Percentiles rank a stretch among this genome's conserved stretches.
Evolutionary conservation across 2,888 invertebrate genomes (phyloP).

Genomic region (Melinopterus prodromus): DNA sequence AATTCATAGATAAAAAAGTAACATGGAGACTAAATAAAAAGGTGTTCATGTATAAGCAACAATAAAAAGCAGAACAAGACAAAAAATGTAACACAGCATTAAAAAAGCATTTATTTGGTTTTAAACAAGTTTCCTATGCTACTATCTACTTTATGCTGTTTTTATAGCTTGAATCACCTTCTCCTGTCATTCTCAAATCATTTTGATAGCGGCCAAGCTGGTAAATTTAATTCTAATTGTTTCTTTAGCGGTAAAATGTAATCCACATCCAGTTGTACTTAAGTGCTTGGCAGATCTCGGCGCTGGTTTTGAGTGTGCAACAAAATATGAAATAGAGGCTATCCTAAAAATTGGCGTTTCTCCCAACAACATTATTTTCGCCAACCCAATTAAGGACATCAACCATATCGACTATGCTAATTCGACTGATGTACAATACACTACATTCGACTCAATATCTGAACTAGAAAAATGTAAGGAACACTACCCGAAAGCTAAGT

Average conservation of each 20-base stretch:
- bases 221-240: neutral
- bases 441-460: constrained; percentile 22
- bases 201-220: too few relatives aligned
- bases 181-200: too few relatives aligned
- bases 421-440: constrained; percentile 5
- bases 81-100: too few relatives aligned
- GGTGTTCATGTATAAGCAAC: too few relatives aligned
- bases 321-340: constrained; percentile 21
- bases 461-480: constrained; percentile 36
- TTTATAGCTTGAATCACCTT: too few relatives aligned
- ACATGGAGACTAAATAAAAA: too few relatives aligned
- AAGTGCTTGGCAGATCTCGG: constrained; percentile 16
- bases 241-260: constrained; percentile 30
- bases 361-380: constrained; percentile 26
- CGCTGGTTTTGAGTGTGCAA: constrained; percentile 24
- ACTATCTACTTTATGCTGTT: too few relatives aligned
- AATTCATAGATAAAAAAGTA: too few relatives aligned
- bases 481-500: constrained; percentile 18
- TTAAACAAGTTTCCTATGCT: too few relatives aligned
- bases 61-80: too few relatives aligned
- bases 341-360: neutral
- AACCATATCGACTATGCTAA: constrained; percentile 21
- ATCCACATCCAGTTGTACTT: constrained; percentile 23
- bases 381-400: constrained; percentile 10
- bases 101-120: too few relatives aligned